phyloP scores from a whole-genome alignment of 1,140 invertebrate genomes.

The Sarcophaga peregrina region DNA sequence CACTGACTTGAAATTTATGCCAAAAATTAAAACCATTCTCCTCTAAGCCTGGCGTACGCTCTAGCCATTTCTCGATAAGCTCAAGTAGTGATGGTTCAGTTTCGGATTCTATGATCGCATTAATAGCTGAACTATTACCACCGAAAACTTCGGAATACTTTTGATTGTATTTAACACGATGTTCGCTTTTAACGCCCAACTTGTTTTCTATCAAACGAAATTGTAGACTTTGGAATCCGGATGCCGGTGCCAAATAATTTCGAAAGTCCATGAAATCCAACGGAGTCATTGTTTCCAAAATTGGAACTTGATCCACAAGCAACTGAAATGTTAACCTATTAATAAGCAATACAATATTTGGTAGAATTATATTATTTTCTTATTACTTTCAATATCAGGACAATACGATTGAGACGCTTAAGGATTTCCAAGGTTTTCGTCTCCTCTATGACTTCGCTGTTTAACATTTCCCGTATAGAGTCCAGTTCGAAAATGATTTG shows the following conservation, averaged over 20 bases:
- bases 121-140: conserved; percentile 77
- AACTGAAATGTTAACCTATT: conserved; percentile 73
- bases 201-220: conserved; percentile 98
- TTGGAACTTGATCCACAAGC: conserved; percentile 95
- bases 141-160: conserved; percentile 90
- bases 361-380: background rate
- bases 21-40: conserved; percentile 90
- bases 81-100: conserved; percentile 84
- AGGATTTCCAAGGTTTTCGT: conserved; percentile 92
- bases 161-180: conserved; percentile 93
- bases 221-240: conserved; percentile 97
- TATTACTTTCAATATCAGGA: conserved; percentile 92
- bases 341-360: conserved; percentile 11
- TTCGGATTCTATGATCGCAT: conserved; percentile 81
- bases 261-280: conserved; percentile 97
- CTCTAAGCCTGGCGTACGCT: conserved; percentile 91
- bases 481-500: conserved; percentile 98
- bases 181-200: conserved; percentile 88
- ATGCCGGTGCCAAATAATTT: conserved; percentile 90
- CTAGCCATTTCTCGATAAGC: conserved; percentile 92
- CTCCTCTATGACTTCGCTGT: conserved; percentile 85
- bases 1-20: conserved; percentile 86
- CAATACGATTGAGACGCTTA: conserved; percentile 90
- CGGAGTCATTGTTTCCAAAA: conserved; percentile 98
- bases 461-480: conserved; percentile 87